Conservation (phyloP, 92 coral and sea anemone genomes). For the Zoanthus gigantus region DNA sequence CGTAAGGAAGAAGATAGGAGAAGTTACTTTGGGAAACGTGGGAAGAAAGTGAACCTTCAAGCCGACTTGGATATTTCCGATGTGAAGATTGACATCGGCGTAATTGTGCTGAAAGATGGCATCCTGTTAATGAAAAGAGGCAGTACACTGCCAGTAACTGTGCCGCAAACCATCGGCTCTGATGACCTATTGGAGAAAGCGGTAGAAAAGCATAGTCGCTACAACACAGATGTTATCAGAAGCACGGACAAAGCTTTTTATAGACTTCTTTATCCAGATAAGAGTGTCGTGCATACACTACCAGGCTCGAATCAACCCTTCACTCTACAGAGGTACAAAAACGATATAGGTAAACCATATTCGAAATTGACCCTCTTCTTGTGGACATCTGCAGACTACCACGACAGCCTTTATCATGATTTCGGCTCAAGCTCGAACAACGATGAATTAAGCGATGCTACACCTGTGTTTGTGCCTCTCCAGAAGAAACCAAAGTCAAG, state of each 20-base stretch:
- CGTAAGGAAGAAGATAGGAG: slow-evolving; percentile 47
- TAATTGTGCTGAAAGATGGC: slow-evolving; percentile 64
- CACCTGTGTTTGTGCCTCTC: slow-evolving; percentile 29
- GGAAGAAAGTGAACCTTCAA: slow-evolving; percentile 40
- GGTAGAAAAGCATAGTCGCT: slow-evolving; percentile 75
- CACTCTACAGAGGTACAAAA: slow-evolving; percentile 41
- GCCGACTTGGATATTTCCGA: slow-evolving; percentile 49
- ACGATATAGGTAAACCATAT: slow-evolving; percentile 33
- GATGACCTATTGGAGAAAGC: slow-evolving; percentile 77
- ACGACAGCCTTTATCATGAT: slow-evolving; percentile 34
- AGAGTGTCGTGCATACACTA: slow-evolving; percentile 37
- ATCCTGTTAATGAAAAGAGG: slow-evolving; percentile 62
- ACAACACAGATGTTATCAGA: slow-evolving; percentile 70
- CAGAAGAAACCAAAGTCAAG: slow-evolving; percentile 41
- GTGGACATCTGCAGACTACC: slow-evolving; percentile 45
- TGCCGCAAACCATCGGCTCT: slow-evolving; percentile 51
- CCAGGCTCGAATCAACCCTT: slow-evolving; percentile 45
- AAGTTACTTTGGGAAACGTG: slow-evolving; percentile 44
- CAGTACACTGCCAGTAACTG: slow-evolving; percentile 70
- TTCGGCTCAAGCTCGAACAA: slow-evolving; percentile 23
- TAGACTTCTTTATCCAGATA: slow-evolving; percentile 48
- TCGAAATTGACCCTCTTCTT: slow-evolving; percentile 42
- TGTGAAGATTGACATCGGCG: slow-evolving; percentile 67
- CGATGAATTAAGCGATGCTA: slow-evolving; percentile 42
- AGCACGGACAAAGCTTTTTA: slow-evolving; percentile 42